Conservation (phyloP, 2,797 vertebrate genomes). For the Coracias cyanogaster region DNA sequence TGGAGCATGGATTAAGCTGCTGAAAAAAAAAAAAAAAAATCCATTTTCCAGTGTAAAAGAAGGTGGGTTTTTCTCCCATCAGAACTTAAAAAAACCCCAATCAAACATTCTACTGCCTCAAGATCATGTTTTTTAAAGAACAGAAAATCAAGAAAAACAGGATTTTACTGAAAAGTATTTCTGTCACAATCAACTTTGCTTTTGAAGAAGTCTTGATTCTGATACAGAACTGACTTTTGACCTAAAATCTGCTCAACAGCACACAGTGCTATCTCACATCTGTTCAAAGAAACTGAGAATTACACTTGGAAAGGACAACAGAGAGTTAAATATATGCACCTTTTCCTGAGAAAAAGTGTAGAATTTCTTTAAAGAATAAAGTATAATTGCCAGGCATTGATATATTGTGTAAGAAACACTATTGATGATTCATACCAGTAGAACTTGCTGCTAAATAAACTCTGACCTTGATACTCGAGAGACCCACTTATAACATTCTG, state of each 20-base stretch:
- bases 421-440: conserved; percentile 62
- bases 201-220: neutral
- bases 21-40: neutral
- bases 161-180: neutral
- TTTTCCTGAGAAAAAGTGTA: neutral
- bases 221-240: neutral
- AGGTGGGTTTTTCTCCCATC: accelerated
- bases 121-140: neutral
- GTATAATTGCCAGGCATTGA: conserved; percentile 57
- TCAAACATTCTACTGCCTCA: neutral
- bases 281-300: neutral
- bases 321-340: conserved; percentile 28
- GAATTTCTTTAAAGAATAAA: conserved; percentile 20
- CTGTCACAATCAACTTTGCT: neutral
- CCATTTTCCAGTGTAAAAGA: neutral
- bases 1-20: neutral
- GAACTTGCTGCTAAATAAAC: conserved; percentile 69
- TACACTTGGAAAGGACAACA: neutral
- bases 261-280: neutral
- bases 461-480: conserved; percentile 69
- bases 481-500: conserved; percentile 65
- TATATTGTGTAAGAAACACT: conserved; percentile 44
- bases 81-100: neutral
- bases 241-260: neutral
- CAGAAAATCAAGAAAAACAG: neutral